Evolutionary conservation across 2,888 invertebrate genomes (phyloP).

Genomic region (Drosophila kuntzei): DNA sequence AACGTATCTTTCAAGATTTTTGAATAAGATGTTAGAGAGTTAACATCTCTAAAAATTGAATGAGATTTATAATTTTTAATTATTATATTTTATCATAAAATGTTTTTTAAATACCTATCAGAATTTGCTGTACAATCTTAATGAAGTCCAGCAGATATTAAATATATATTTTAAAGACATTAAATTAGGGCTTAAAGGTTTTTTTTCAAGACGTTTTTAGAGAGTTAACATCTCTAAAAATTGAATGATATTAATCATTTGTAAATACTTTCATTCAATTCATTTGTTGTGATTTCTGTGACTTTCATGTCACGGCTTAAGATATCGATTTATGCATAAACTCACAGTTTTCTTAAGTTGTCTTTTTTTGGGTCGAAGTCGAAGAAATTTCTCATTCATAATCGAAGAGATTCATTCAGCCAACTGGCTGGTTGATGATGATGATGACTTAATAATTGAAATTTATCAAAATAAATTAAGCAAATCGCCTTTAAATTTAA

Average conservation of each 20-base stretch:
- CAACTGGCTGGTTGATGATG: slow-evolving; percentile 30
- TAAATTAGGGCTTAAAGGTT: not conserved
- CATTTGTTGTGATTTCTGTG: slow-evolving; percentile 23
- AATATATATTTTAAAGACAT: not conserved
- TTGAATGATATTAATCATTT: not conserved
- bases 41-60: no score
- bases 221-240: not conserved
- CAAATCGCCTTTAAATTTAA: slow-evolving; percentile 66
- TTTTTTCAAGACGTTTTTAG: not conserved
- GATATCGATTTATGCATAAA: slow-evolving; percentile 57
- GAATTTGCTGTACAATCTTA: slow-evolving; percentile 1
- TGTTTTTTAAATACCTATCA: no score
- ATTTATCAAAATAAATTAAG: slow-evolving; percentile 72
- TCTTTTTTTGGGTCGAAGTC: slow-evolving; percentile 11
- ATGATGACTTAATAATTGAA: slow-evolving; percentile 71
- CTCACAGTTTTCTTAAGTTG: slow-evolving; percentile 34
- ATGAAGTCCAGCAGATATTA: not conserved
- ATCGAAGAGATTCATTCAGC: slow-evolving; percentile 46
- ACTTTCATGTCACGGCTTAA: slow-evolving; percentile 14
- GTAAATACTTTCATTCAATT: slow-evolving; percentile 10
- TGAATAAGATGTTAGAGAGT: no score
- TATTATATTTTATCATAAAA: no score
- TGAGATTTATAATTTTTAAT: no score
- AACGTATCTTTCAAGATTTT: no score
- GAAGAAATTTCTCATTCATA: slow-evolving; percentile 50